Conservation (phyloP, 2,888 invertebrate species). For the Palloptera scutellata region DNA sequence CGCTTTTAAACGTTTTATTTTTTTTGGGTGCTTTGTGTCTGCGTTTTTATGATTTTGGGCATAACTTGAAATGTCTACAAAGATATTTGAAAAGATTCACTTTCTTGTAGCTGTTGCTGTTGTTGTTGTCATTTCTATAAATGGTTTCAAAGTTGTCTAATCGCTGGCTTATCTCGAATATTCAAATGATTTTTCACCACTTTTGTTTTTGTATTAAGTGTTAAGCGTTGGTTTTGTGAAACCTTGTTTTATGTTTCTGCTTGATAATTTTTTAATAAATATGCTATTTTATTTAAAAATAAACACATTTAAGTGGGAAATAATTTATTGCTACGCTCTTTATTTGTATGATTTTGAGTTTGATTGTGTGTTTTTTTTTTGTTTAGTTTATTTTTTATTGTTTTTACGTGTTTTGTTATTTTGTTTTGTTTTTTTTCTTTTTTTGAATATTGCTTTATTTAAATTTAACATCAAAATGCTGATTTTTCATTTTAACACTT, state of each 20-base stretch:
- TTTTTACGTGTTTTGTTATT: background rate
- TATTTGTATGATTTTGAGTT: constrained; percentile 26
- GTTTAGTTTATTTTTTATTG: constrained; percentile 1
- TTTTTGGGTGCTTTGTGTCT: constrained; percentile 5
- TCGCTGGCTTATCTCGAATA: constrained; percentile 36
- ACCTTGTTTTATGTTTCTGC: background rate
- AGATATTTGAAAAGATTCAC: background rate
- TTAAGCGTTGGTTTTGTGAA: background rate
- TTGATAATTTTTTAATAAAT: constrained; percentile 2
- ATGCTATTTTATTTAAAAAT: constrained; percentile 17
- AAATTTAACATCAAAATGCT: background rate
- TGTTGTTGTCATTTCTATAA: constrained; percentile 33
- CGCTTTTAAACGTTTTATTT: constrained; percentile 37
- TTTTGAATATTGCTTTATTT: background rate
- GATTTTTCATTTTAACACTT: constrained; percentile 7
- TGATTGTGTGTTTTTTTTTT: background rate
- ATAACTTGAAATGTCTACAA: constrained; percentile 7
- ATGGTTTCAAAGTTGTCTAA: constrained; percentile 40
- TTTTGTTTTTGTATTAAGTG: background rate
- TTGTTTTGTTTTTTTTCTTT: background rate
- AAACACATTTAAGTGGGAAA: constrained; percentile 14
- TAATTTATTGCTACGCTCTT: constrained; percentile 15
- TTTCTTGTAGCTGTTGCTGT: constrained; percentile 13
- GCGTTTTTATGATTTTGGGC: constrained; percentile 8
- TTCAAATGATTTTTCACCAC: constrained; percentile 26